Evolutionary conservation across 2,113 vertebrate species (phyloP).

Genomic region (Anoplopoma fimbria): DNA sequence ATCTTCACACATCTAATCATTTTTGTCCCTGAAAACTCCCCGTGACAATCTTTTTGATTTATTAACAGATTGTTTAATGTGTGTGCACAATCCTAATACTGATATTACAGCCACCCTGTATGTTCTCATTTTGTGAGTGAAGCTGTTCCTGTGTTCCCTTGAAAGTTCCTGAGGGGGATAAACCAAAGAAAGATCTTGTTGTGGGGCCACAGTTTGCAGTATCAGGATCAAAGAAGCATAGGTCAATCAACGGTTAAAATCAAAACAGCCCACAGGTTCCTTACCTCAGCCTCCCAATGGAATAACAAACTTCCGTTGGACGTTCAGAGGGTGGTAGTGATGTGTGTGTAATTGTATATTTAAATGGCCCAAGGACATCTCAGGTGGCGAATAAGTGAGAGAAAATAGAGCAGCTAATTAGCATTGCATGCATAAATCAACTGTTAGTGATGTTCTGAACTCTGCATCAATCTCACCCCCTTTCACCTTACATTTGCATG

Average conservation of each 20-base stretch:
- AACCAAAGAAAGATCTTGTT: background rate
- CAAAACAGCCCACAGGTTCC: slow-evolving; percentile 19
- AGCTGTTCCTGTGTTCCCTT: background rate
- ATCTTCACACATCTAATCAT: too few relatives aligned
- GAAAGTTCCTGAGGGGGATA: background rate
- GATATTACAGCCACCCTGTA: background rate
- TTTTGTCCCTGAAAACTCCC: too few relatives aligned
- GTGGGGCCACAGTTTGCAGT: background rate
- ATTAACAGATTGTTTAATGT: too few relatives aligned
- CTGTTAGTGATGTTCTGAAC: slow-evolving; percentile 55
- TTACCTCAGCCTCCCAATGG: slow-evolving; percentile 16
- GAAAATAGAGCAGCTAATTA: slow-evolving; percentile 64
- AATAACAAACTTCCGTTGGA: slow-evolving; percentile 5
- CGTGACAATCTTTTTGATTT: too few relatives aligned
- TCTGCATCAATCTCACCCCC: slow-evolving; percentile 20
- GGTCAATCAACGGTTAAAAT: slow-evolving; percentile 24
- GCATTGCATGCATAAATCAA: slow-evolving; percentile 72
- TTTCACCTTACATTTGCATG: slow-evolving; percentile 20
- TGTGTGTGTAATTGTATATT: slow-evolving; percentile 48
- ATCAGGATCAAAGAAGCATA: background rate
- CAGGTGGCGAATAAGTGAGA: slow-evolving; percentile 63
- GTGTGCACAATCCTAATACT: too few relatives aligned
- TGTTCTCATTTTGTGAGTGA: background rate
- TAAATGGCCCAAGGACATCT: slow-evolving; percentile 63
- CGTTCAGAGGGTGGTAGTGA: background rate